Conservation (phyloP, 2,888 invertebrate genomes). For the Harpalus rubripes region DNA sequence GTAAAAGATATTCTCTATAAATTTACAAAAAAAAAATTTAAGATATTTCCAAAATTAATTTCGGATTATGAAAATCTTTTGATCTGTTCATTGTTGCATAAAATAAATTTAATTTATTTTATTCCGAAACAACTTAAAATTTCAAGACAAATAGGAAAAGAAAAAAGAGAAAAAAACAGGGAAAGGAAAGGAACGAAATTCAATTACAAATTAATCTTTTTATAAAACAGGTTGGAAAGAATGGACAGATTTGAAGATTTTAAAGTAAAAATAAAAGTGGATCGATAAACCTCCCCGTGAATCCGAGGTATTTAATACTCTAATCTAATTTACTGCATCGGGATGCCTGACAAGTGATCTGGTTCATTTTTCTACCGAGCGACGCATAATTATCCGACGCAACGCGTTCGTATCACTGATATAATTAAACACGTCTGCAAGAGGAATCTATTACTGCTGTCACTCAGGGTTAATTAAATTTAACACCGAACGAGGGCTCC, state of each 20-base stretch:
- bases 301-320: conserved; percentile 28
- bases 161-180: conserved; percentile 21
- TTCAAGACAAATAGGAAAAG: conserved; percentile 12
- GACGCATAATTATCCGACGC: conserved; percentile 14
- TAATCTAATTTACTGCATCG: conserved; percentile 44
- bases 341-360: conserved; percentile 14
- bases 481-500: conserved; percentile 31
- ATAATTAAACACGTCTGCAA: conserved; percentile 51
- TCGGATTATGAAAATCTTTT: background rate
- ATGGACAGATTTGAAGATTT: conserved; percentile 3
- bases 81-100: background rate
- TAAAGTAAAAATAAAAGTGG: conserved; percentile 29
- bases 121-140: conserved; percentile 24
- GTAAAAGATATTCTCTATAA: background rate
- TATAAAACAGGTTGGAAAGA: conserved; percentile 45
- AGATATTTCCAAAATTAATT: conserved; percentile 7
- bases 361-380: conserved; percentile 25
- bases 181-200: conserved; percentile 45
- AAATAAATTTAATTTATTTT: background rate
- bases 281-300: conserved; percentile 19
- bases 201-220: conserved; percentile 61
- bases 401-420: conserved; percentile 24
- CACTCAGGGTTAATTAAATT: conserved; percentile 53
- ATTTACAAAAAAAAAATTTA: background rate
- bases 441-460: conserved; percentile 50